A percentile compares a stretch with the other conserved stretches of the same genome.
These are phyloP conservation scores for Sceliomorpha sp. DNA, from an alignment of 2,888 invertebrate genomes.

Conservation along the genomic window DNA sequence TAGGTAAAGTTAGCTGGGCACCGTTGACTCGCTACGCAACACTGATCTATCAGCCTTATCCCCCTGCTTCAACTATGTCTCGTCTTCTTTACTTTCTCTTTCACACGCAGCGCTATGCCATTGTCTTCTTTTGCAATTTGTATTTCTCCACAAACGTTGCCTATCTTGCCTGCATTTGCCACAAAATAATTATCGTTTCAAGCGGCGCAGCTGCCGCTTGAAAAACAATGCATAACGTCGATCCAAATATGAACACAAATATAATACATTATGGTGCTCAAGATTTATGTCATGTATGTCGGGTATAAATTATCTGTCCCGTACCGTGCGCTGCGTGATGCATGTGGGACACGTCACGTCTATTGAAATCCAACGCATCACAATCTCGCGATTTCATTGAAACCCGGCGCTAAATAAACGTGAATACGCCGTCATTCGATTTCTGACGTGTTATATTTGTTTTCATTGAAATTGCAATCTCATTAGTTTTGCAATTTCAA, in stretches of 20 bases:
- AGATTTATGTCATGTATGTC: constrained; percentile 38
- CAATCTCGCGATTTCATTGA: constrained; percentile 17
- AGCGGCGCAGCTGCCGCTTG: constrained; percentile 3
- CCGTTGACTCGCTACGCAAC: not conserved
- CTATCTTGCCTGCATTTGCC: constrained; percentile 32
- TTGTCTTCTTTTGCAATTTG: constrained; percentile 28
- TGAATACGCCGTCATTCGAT: constrained; percentile 12
- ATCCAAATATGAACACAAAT: constrained; percentile 42
- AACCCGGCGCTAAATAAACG: constrained; percentile 16
- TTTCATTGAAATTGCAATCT: constrained; percentile 20
- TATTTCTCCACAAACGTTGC: constrained; percentile 19
- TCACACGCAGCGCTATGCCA: constrained; percentile 27
- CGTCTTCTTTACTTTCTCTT: constrained; percentile 22
- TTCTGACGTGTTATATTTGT: constrained; percentile 26
- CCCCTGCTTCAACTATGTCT: constrained; percentile 10
- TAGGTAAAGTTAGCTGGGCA: too few relatives aligned
- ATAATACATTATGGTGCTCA: constrained; percentile 35
- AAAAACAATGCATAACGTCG: constrained; percentile 37
- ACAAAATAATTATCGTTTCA: constrained; percentile 35
- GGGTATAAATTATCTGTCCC: constrained; percentile 28
- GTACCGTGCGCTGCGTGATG: constrained; percentile 6
- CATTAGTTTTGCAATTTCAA: constrained; percentile 23
- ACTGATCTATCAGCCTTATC: constrained; percentile 29
- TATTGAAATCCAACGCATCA: constrained; percentile 39
- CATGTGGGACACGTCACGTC: constrained; percentile 36